Base-by-base conservation (phyloP, 1,140 invertebrate species). In the Tetragnatha versicolor region DNA sequence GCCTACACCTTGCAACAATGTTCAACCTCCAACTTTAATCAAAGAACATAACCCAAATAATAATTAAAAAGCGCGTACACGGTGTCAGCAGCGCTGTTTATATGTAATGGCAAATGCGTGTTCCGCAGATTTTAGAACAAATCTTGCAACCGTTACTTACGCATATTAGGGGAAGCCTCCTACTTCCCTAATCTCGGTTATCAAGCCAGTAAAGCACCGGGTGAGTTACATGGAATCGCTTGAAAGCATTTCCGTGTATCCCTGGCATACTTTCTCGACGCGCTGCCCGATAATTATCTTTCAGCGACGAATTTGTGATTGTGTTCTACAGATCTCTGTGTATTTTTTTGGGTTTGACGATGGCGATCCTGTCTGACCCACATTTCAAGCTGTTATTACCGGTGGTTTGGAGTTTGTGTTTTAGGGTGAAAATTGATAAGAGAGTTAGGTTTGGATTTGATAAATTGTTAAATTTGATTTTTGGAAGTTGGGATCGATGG, bases 191-290 rank as follows among this genome's bases (percentile, higher is more conserved):
- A 58, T 58, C 55, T 58, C 22, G 14, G 17, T 20, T 33, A 58
- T 58, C 55, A 33, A 31, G 7, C 55, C 53, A 27, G 55, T 58
- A 58, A 58, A 58, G 29, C 35, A 31, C 55, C 20, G 14, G 27
- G 17, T 42, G 37, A 49, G 37, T 42, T 42, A 66, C 63, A 7
- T 42, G 7, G 35, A 66, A 66, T 66, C 63, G 63, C 63, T 45
- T 66, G 63, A 66, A 66, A 66, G 63, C 39, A 49, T 66, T 66
- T 66, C 49, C 63, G 63, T 66, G 63, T 66, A 29, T 31, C 42
- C 27, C 29, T 29, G 63, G 63, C 22, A 25, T n/a, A 31, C 25
- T 66, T 66, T 42, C 37, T 14, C 29, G 25, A 47, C 42, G 49
- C 27, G 45, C 49, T 42, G 49, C 22, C 27, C 22, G 63, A 66